Evolutionary conservation across 2,113 vertebrate species (phyloP), one percentile per base, ranked within the genome.

Genomic region (Sprattus sprattus): DNA sequence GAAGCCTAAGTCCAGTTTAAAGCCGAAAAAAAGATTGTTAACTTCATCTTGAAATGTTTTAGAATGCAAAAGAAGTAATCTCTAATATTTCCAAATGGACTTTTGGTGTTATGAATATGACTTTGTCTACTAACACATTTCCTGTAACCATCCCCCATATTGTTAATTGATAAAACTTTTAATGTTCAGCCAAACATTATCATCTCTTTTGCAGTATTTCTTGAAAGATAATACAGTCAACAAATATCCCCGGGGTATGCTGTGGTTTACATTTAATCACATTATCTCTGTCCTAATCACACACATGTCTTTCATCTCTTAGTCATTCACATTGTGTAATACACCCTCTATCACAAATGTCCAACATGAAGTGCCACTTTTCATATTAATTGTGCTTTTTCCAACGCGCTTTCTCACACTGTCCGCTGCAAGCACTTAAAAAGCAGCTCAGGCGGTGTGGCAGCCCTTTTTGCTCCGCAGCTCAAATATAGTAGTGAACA

Each of bases 401-500:
- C 13, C 7, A 28, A 28, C 13, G 28, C 28, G n/a, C 64, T 67
- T 67, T 67, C 64, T n/a, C 64, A 67, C 60, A 67, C 64, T 67
- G 64, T 28, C 64, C 64, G 25, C 64, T 28, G 25, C n/a, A 67
- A 67, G 64, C n/a, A 67, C 64, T 67, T 67, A 8, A 25, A 28
- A 28, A 67, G 64, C 11, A 10, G 64, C 71, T 39, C 28, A 39
- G 71, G 71, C 32, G 11, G 25, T 32, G 28, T 25, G 28, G 25
- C 28, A 71, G 18, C 54, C 18, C 54, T 60, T 60, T 52, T 20
- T 10, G 11, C 85, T 47, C 20, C 8, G 81, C 54, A 86, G 81
- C 45, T 28, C 81, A 82, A 81, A 86, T 86, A 82, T 86, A 86
- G 81, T 86, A 78, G 71, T 4, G 71, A 32, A 75, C 60, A 82